phyloP scores from a whole-genome alignment of 2,888 invertebrate genomes.

The Netelia melanura region DNA sequence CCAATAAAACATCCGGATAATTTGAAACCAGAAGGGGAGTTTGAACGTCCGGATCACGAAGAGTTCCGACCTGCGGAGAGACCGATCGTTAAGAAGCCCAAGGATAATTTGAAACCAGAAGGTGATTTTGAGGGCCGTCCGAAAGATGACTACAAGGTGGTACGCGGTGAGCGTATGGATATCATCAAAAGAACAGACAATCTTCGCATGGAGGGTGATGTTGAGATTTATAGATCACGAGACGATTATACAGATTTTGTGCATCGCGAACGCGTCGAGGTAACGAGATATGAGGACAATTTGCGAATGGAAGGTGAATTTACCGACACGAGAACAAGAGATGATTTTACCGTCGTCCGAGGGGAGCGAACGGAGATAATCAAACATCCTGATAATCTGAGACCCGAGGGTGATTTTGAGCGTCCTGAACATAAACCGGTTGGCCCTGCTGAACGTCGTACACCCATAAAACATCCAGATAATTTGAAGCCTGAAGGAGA shows the following conservation, averaged over 20 bases:
- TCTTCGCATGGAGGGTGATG: slow-evolving; percentile 83
- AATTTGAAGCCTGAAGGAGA: slow-evolving; percentile 86
- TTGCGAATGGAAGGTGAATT: slow-evolving; percentile 88
- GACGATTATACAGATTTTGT: slow-evolving; percentile 84
- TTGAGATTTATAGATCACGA: slow-evolving; percentile 75
- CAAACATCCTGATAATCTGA: slow-evolving; percentile 86
- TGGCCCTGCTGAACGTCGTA: slow-evolving; percentile 85
- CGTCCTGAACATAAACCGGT: slow-evolving; percentile 82
- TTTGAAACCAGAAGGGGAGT: too few relatives aligned
- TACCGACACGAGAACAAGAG: slow-evolving; percentile 85
- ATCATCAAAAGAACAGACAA: slow-evolving; percentile 87
- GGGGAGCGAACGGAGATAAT: slow-evolving; percentile 82
- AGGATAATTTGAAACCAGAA: too few relatives aligned
- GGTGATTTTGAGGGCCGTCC: slow-evolving; percentile 82
- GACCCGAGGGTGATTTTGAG: slow-evolving; percentile 81
- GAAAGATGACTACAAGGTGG: slow-evolving; percentile 87
- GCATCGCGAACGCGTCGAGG: slow-evolving; percentile 84
- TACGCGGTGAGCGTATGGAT: slow-evolving; percentile 83
- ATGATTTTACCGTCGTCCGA: slow-evolving; percentile 86
- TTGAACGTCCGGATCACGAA: too few relatives aligned
- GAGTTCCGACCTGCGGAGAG: too few relatives aligned
- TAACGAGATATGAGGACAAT: slow-evolving; percentile 85
- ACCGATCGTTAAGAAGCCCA: too few relatives aligned
- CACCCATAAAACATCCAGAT: slow-evolving; percentile 86
- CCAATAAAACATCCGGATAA: too few relatives aligned